A percentile compares a stretch with the other conserved stretches of the same genome.
Conservation (phyloP, 2,888 invertebrate species). For the Philopedon plagiatum region DNA sequence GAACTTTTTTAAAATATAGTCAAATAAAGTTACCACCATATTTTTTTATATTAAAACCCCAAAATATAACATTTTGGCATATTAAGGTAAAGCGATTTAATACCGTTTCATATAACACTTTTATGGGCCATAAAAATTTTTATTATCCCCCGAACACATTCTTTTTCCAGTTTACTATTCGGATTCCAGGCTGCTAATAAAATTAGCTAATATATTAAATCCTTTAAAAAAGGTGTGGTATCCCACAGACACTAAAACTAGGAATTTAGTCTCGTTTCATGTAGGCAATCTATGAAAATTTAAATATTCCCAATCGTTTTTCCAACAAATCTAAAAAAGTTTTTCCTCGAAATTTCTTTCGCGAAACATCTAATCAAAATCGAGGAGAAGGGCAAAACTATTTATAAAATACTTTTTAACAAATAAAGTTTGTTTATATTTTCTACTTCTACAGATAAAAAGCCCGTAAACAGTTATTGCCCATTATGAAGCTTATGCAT, state of each 20-base stretch:
- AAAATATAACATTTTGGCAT: constrained; percentile 3
- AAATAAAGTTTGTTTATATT: too few species aligned
- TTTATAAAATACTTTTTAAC: too few species aligned
- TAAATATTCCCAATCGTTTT: background rate
- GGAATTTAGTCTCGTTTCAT: background rate
- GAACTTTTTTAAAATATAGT: too few species aligned
- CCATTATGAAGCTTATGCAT: too few species aligned
- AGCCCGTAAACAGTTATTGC: too few species aligned
- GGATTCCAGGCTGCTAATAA: constrained; percentile 16
- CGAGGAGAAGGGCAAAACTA: too few species aligned
- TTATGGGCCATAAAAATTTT: constrained; percentile 15
- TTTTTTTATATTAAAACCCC: background rate
- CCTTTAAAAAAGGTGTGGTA: constrained; percentile 7
- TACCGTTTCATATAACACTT: constrained; percentile 15
- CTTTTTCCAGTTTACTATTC: constrained; percentile 20
- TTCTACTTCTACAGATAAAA: too few species aligned
- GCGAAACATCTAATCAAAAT: too few species aligned
- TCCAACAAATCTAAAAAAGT: too few species aligned
- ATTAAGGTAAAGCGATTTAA: constrained; percentile 10
- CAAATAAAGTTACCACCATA: too few species aligned
- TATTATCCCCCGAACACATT: constrained; percentile 19
- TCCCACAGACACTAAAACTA: background rate
- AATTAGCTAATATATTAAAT: constrained; percentile 19
- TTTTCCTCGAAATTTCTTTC: too few species aligned
- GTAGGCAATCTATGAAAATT: background rate